Base-by-base conservation (phyloP, 2,113 vertebrate species). In the Pogonocichla stellata region DNA sequence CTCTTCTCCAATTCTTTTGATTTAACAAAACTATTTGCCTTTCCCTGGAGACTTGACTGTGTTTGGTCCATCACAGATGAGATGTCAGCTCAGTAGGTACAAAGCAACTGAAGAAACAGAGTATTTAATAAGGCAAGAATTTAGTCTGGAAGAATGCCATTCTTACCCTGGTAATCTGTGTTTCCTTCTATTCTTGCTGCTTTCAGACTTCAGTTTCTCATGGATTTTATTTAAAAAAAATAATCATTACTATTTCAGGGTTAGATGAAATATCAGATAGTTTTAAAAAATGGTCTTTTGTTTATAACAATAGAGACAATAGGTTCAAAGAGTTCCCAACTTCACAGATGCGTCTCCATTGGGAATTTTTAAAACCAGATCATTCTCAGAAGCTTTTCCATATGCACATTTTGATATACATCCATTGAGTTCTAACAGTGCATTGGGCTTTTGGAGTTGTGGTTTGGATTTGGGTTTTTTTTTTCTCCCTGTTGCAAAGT, bases 181-280 rank as follows among this genome's bases (percentile, higher is more conserved):
- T 91, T 96, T 97, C 95, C 88, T 97, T 86, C 70, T 87, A 91
- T 95, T 96, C 80, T 96, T 96, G 23, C 57, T 95, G 42, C 54
- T 82, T 95, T 92, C 56, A 84, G 86, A 47, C 54, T 89, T 65
- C 0, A 26, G n/a, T 88, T 96, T 95, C 75, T 90, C 72, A 61
- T 90, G 67, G 60, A 77, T 78, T 62, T 78, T 80, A 69, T 69
- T 89, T 28, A 0, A 20, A 88, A 80, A 93, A 91, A 95, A 90
- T 14, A 86, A 93, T 86, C 51, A 58, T 62, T 94, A 84, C 73
- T 93, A 40, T 95, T 95, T 88, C 45, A 38, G 88, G 69, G 42
- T 75, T 91, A 92, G 86, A 88, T 80, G 48, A 88, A 92, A 62
- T 91, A 88, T 11, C 42, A 75, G 70, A 78, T 96, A 66, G 23